phyloP scores from a whole-genome alignment of 1,140 invertebrate genomes.

The Rhynchophorus ferrugineus region DNA sequence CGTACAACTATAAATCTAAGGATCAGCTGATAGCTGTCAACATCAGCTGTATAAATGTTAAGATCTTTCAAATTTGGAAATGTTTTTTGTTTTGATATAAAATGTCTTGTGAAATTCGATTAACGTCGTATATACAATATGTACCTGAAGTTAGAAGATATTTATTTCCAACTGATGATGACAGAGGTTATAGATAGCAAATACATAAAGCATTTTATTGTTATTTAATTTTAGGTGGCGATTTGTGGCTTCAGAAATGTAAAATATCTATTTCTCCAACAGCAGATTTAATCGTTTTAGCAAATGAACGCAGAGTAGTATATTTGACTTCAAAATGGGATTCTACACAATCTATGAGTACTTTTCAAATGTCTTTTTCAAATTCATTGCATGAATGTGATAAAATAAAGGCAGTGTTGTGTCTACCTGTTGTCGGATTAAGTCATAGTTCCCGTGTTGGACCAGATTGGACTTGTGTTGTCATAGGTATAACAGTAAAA shows the following conservation, averaged over 20 bases:
- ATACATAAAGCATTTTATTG: neutral
- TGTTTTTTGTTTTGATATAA: constrained; percentile 7
- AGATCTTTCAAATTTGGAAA: neutral
- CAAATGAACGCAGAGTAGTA: constrained; percentile 55
- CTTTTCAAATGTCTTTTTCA: constrained; percentile 46
- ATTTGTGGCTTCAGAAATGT: constrained; percentile 65
- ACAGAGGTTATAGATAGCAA: constrained; percentile 33
- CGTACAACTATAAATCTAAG: too few relatives aligned
- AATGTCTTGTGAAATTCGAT: constrained; percentile 64
- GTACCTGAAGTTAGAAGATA: constrained; percentile 50
- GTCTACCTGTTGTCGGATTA: constrained; percentile 45
- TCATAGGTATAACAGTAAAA: constrained; percentile 53
- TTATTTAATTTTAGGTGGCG: constrained; percentile 41
- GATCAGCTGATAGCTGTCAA: neutral
- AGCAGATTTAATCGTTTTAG: constrained; percentile 63
- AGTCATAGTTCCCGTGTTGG: constrained; percentile 46
- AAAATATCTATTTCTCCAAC: constrained; percentile 64
- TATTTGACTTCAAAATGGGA: constrained; percentile 61
- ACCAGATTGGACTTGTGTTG: constrained; percentile 91
- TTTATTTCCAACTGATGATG: constrained; percentile 47
- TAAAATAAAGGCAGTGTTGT: constrained; percentile 43
- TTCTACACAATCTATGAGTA: constrained; percentile 40
- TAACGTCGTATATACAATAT: constrained; percentile 56
- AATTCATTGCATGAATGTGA: constrained; percentile 49
- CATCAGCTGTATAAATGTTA: neutral